Evolutionary conservation across 2,888 invertebrate species (phyloP), one percentile per base, ranked within the genome.

Genomic region (Drosophila leonis): DNA sequence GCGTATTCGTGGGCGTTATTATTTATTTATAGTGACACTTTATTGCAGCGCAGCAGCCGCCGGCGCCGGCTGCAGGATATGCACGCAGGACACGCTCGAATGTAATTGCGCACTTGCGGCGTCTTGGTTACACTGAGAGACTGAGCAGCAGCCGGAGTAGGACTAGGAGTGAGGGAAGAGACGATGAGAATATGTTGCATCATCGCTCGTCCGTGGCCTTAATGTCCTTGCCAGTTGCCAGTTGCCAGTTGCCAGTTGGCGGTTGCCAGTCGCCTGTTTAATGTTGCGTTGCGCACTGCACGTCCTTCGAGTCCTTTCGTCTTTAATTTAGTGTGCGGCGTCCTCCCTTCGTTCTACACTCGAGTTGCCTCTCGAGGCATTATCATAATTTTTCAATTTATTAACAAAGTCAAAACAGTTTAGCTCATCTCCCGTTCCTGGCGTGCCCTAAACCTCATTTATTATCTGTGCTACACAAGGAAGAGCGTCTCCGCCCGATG

Each of bases 401-500:
- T 86, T 86, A 90, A 86, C 88, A 90, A 88, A 86, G 86, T 86
- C 90, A 86, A 90, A 86, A 86, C 86, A 86, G 86, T 90, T 90
- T 86, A 90, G 90, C 72, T 72, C 41, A 48, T 44, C 44, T 72
- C 48, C 54, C 37, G 60, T 20, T 52, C 31, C 35, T 24, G 33
- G 7, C 61, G 37, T 20, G 9, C 42, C 54, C 37, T 41, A 62
- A 78, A 65, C 78, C 72, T 90, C 86, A 90, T 86, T 90, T 86
- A 90, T 86, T 90, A 90, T 90, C 79, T 68, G 55, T 56, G 66
- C 59, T 65, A 63, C 65, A 73, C 82, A 65, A 54, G 75, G 57
- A 49, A 57, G 51, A 56, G 42, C 41, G 60, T 48, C 66, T 64
- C 69, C 41, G 54, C 51, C 60, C 20, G 35, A 59, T 65, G 67